phyloP scores from a whole-genome alignment of 2,888 invertebrate species.

The Clivina fossor region DNA sequence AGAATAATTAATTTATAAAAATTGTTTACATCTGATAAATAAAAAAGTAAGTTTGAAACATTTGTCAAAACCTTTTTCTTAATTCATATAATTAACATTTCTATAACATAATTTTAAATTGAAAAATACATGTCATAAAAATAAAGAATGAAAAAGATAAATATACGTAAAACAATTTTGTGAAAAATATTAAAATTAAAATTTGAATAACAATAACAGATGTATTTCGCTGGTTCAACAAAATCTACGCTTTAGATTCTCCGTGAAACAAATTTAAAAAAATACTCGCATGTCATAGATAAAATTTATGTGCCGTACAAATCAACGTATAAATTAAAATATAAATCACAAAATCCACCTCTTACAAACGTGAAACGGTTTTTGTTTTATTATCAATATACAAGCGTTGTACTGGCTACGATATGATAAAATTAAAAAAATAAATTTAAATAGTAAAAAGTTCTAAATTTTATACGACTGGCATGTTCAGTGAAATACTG shows the following conservation, averaged over 20 bases:
- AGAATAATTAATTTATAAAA: too few relatives aligned
- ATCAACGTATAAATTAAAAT: conserved; percentile 24
- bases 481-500: too few relatives aligned
- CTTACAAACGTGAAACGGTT: neutral
- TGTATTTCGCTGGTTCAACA: neutral
- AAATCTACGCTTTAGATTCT: too few relatives aligned
- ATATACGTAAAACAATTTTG: neutral
- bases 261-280: conserved; percentile 1
- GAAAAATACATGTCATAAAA: too few relatives aligned
- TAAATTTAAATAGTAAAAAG: too few relatives aligned
- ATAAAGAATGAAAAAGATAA: neutral
- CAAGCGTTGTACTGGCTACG: too few relatives aligned
- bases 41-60: too few relatives aligned
- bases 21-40: too few relatives aligned
- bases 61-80: too few relatives aligned
- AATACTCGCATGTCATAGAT: conserved; percentile 1
- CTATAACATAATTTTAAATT: too few relatives aligned
- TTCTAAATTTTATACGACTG: too few relatives aligned
- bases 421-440: neutral
- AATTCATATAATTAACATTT: too few relatives aligned
- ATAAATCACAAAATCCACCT: conserved; percentile 16
- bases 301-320: conserved; percentile 3
- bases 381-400: conserved; percentile 13
- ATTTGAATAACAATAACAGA: neutral
- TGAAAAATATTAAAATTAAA: neutral